Evolutionary conservation across 2,888 invertebrate genomes (phyloP).

Genomic region (Melanargia galathea): DNA sequence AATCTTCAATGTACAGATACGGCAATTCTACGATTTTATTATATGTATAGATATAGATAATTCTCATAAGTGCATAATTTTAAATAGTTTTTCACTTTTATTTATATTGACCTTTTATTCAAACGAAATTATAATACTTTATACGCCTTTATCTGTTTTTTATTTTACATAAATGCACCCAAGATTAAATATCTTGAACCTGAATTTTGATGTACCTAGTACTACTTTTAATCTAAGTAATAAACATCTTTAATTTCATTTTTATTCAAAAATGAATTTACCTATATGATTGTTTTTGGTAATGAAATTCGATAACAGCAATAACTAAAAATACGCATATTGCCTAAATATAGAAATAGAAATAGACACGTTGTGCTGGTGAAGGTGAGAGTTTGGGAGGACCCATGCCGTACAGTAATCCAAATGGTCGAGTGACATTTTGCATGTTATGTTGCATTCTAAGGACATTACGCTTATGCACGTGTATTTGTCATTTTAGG

Average conservation of each 20-base stretch:
- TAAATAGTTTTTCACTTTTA: not conserved
- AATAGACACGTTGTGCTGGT: not conserved
- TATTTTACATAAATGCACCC: not conserved
- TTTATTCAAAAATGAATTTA: not conserved
- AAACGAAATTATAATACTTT: not conserved
- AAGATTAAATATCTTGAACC: not conserved
- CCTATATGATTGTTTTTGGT: not conserved
- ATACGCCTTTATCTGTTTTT: not conserved
- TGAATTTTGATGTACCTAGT: not conserved
- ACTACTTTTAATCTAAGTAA: not conserved
- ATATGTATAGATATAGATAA: too few relatives aligned
- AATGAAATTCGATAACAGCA: not conserved
- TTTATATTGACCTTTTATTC: not conserved
- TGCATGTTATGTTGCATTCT: conserved; percentile 41
- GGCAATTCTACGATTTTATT: too few relatives aligned
- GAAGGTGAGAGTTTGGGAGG: not conserved
- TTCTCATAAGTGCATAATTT: not conserved
- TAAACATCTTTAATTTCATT: too few relatives aligned
- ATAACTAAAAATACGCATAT: not conserved
- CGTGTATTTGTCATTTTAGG: conserved; percentile 71
- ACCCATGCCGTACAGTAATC: not conserved
- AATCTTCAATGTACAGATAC: too few relatives aligned
- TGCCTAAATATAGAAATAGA: not conserved
- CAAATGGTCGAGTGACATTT: conserved; percentile 1
- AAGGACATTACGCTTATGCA: conserved; percentile 48